Evolutionary conservation across 2,797 vertebrate genomes (phyloP).

Genomic region (Sarcophilus harrisii): DNA sequence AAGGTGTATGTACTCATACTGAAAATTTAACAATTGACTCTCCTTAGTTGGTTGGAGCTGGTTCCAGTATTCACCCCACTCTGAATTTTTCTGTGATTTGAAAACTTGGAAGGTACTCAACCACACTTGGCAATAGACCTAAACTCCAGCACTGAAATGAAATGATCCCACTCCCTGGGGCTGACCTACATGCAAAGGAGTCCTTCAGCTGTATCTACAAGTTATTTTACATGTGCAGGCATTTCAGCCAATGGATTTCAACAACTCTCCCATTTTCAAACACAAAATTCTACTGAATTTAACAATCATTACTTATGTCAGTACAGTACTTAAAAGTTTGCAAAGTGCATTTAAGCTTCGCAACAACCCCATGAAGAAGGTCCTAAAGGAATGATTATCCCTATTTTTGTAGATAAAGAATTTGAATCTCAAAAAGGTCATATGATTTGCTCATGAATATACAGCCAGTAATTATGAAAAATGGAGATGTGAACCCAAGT

Average conservation of each 20-base stretch:
- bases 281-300: not conserved
- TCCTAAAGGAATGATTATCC: not conserved
- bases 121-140: not conserved
- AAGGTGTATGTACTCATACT: not conserved
- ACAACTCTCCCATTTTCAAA: not conserved
- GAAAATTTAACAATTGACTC: not conserved
- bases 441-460: not conserved
- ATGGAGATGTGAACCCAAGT: not conserved
- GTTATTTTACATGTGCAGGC: not conserved
- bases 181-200: not conserved
- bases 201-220: not conserved
- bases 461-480: not conserved
- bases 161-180: not conserved
- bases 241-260: not conserved
- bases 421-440: conserved; percentile 9
- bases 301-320: not conserved
- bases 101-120: not conserved
- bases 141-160: not conserved
- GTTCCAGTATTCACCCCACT: not conserved
- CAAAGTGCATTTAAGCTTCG: not conserved
- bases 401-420: not conserved
- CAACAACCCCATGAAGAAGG: too few species aligned
- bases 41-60: not conserved
- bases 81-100: not conserved
- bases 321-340: not conserved